phyloP scores from a whole-genome alignment of 2,113 vertebrate genomes.

The Oryzias celebensis region DNA sequence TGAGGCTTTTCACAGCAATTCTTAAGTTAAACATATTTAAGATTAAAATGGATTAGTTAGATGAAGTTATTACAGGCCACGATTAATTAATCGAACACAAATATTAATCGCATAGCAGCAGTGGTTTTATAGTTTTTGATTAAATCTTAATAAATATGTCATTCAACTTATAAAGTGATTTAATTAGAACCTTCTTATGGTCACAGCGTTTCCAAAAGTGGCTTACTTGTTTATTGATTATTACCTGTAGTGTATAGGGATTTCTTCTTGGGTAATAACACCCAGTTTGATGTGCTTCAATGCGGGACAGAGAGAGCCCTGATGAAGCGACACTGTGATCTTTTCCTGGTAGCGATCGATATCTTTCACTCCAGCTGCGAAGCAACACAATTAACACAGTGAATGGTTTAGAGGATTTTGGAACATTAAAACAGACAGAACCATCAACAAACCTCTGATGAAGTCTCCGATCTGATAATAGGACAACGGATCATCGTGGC shows the following conservation, averaged over 20 bases:
- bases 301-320: constrained; percentile 80
- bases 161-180: not conserved
- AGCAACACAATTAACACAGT: not conserved
- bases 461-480: constrained; percentile 94
- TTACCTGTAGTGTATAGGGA: constrained; percentile 91
- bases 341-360: constrained; percentile 96
- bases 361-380: constrained; percentile 89
- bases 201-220: too few species aligned
- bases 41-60: too few species aligned
- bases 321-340: constrained; percentile 86
- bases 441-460: constrained; percentile 66
- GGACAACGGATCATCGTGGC: constrained; percentile 93
- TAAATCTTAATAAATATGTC: too few species aligned
- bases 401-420: too few species aligned
- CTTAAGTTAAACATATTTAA: too few species aligned
- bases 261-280: constrained; percentile 87
- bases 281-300: constrained; percentile 86
- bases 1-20: too few species aligned
- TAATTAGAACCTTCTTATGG: not conserved
- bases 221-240: not conserved
- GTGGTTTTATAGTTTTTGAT: too few species aligned
- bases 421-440: too few species aligned
- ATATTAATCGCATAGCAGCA: too few species aligned
- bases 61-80: too few species aligned
- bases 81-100: too few species aligned